These are phyloP conservation scores for Leptobrachium leishanense DNA, from an alignment of 2,113 vertebrate species.

Conservation along the genomic window DNA sequence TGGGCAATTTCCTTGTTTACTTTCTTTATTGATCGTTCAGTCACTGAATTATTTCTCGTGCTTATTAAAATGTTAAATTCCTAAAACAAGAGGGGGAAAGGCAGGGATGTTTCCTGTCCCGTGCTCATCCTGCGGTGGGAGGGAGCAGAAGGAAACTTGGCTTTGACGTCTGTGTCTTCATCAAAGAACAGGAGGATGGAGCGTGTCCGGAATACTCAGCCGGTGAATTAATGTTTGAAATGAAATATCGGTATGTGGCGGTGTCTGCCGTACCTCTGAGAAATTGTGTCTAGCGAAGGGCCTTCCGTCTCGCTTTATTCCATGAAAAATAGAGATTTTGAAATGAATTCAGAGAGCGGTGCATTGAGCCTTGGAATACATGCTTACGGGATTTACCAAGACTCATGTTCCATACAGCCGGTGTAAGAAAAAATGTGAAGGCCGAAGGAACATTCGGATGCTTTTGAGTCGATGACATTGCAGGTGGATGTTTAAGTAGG, in stretches of 20 bases:
- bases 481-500: too few species aligned
- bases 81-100: background rate
- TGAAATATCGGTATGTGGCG: too few species aligned
- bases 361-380: too few species aligned
- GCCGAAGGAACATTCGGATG: background rate
- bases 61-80: conserved; percentile 25
- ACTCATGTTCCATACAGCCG: too few species aligned
- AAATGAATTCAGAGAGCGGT: too few species aligned
- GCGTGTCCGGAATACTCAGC: conserved; percentile 6
- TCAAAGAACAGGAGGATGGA: conserved; percentile 28
- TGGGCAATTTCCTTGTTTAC: conserved; percentile 36
- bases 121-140: conserved; percentile 33
- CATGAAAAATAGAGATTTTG: too few species aligned
- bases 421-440: too few species aligned
- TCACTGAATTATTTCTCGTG: conserved; percentile 27
- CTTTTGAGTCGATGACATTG: too few species aligned
- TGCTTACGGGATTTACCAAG: too few species aligned
- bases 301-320: too few species aligned
- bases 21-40: conserved; percentile 22
- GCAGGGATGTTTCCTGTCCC: conserved; percentile 32
- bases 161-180: conserved; percentile 34
- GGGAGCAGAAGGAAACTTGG: conserved; percentile 33
- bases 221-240: conserved; percentile 7
- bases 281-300: background rate
- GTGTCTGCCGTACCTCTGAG: too few species aligned